Evolutionary conservation across 1,140 invertebrate genomes (phyloP).

Genomic region (Stenopsyche tienmushanensis): DNA sequence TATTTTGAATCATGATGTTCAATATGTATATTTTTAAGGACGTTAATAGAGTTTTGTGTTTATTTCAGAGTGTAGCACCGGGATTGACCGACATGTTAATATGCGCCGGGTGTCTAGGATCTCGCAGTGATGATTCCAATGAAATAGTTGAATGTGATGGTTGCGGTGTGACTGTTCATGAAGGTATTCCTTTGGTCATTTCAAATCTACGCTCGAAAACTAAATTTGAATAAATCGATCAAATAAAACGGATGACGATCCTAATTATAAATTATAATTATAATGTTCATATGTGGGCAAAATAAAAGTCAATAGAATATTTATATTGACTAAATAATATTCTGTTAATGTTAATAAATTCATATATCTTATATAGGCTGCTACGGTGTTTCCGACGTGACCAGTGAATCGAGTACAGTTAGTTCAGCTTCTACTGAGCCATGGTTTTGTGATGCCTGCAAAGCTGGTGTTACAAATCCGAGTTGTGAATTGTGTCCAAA

Average conservation of each 20-base stretch:
- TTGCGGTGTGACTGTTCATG: slow-evolving; percentile 94
- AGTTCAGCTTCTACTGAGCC: slow-evolving; percentile 93
- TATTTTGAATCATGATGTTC: not conserved
- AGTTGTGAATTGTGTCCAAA: slow-evolving; percentile 87
- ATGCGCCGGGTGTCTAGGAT: slow-evolving; percentile 91
- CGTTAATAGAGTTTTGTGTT: not conserved
- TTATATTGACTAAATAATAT: slow-evolving; percentile 10
- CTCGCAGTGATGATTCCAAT: slow-evolving; percentile 88
- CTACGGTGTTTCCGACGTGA: slow-evolving; percentile 92
- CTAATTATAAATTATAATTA: not conserved
- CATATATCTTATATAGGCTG: slow-evolving; percentile 62
- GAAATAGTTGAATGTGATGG: slow-evolving; percentile 97
- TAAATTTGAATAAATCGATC: not conserved
- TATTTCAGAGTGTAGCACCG: slow-evolving; percentile 11
- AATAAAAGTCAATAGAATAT: not conserved
- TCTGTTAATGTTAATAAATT: slow-evolving; percentile 7
- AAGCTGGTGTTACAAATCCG: slow-evolving; percentile 83
- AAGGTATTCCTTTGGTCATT: slow-evolving; percentile 62
- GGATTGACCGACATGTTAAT: slow-evolving; percentile 64
- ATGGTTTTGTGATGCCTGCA: slow-evolving; percentile 99
- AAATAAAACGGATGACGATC: not conserved
- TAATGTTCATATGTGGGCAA: too few relatives aligned
- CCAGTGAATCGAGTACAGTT: slow-evolving; percentile 85
- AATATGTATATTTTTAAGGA: slow-evolving; percentile 10
- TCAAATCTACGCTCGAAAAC: too few relatives aligned